These are phyloP conservation scores for Listronotus oregonensis DNA, from an alignment of 1,140 invertebrate species.

Conservation along the genomic window DNA sequence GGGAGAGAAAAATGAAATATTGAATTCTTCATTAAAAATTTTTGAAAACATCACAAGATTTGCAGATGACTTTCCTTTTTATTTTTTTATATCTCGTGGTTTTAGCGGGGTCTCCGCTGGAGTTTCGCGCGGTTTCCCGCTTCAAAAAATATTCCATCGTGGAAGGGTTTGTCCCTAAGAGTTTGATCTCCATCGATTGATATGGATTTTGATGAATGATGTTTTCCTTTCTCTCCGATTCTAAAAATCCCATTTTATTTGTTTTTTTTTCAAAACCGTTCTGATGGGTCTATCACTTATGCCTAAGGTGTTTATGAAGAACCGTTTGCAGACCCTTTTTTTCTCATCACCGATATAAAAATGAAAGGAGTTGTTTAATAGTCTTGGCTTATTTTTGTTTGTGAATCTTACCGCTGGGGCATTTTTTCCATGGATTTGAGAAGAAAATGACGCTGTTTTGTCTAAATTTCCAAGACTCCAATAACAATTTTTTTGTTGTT, in stretches of 20 bases:
- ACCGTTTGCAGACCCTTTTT: too few relatives aligned
- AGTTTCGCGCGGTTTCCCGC: conserved; percentile 1
- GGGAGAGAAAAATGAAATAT: conserved; percentile 5
- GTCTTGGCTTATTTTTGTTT: background rate
- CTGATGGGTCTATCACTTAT: conserved; percentile 8
- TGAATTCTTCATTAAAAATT: too few relatives aligned
- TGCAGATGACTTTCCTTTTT: conserved; percentile 8
- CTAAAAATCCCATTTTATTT: conserved; percentile 9
- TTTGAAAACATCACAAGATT: conserved; percentile 6
- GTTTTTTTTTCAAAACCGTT: background rate
- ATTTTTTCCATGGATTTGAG: conserved; percentile 13
- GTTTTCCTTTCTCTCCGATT: conserved; percentile 12
- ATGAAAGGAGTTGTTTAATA: conserved; percentile 14
- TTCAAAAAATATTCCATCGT: conserved; percentile 5
- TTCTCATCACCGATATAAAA: conserved; percentile 1
- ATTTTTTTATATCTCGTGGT: background rate
- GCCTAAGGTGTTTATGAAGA: conserved; percentile 7
- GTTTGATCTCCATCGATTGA: conserved; percentile 6
- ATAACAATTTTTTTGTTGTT: too few relatives aligned
- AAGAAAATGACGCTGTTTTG: conserved; percentile 8
- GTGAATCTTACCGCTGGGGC: conserved; percentile 7
- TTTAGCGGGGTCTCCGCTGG: background rate
- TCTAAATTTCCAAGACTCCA: conserved; percentile 1
- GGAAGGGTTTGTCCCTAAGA: conserved; percentile 2
- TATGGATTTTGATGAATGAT: background rate